These are phyloP conservation scores for Apodemia mormo DNA, from an alignment of 2,888 invertebrate genomes.

Conservation along the genomic window DNA sequence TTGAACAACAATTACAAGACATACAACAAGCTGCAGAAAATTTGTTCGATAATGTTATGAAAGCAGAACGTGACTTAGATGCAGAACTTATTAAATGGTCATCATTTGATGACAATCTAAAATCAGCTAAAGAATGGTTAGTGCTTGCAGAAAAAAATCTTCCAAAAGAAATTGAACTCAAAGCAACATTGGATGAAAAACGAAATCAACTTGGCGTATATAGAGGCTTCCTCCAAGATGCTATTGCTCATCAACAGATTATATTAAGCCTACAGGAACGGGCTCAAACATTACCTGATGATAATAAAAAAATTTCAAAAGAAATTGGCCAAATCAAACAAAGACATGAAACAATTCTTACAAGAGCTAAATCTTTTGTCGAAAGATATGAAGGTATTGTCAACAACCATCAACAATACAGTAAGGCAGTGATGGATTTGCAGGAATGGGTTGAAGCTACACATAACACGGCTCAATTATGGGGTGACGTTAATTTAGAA, in stretches of 20 bases:
- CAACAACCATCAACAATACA: constrained; percentile 93
- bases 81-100: constrained; percentile 93
- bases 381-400: constrained; percentile 94
- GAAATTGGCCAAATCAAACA: constrained; percentile 86
- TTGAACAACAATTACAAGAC: constrained; percentile 91
- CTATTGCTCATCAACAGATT: constrained; percentile 91
- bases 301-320: constrained; percentile 87
- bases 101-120: constrained; percentile 93
- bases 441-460: constrained; percentile 94
- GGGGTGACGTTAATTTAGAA: constrained; percentile 92
- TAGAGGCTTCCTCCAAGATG: constrained; percentile 90
- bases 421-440: constrained; percentile 91
- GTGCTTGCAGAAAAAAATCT: constrained; percentile 87
- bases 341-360: constrained; percentile 87
- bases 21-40: constrained; percentile 91
- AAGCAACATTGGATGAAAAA: constrained; percentile 95
- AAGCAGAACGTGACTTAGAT: constrained; percentile 90
- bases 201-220: constrained; percentile 93
- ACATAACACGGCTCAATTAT: constrained; percentile 89
- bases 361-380: constrained; percentile 88
- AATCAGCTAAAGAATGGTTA: constrained; percentile 90
- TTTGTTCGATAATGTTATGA: constrained; percentile 90
- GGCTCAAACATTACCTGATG: constrained; percentile 89
- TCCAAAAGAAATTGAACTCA: constrained; percentile 89
- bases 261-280: constrained; percentile 90